Evolutionary conservation across 2,888 invertebrate genomes (phyloP), one percentile per base, ranked within the genome.

Genomic region (Apamea anceps): DNA sequence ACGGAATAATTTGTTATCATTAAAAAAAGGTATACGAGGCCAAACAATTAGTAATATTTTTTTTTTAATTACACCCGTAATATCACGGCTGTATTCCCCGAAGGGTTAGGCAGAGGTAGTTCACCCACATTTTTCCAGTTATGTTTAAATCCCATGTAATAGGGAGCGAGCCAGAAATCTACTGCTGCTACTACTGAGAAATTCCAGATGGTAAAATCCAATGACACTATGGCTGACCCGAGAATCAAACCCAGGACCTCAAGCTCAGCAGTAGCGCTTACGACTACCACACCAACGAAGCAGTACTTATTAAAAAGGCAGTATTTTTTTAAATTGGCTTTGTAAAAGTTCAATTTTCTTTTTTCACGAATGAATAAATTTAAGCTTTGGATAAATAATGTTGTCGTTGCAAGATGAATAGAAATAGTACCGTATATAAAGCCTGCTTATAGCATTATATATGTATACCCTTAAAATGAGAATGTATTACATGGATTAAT

Each of bases 401-500:
- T 25, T 57, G 25, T 8, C 10, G 1, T 37, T 54, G 5, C 7
- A 32, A 12, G 18, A n/a, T n/a, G 42, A 12, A 57, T 13, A 54
- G 18, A 82, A 60, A 80, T 32, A 4, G 3, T 32, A 51, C 18
- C 21, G 2, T 45, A 1, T 32, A 28, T 54, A 21, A 2, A 77
- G 28, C 48, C 5, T 37, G 45, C 1, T 37, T 60, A 42, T 37
- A 75, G 18, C 54, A n/a, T 28, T 77, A 45, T 37, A 10, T 1
- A 42, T n/a, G n/a, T n/a, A 37, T 7, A 42, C 72, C 21, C 21
- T 54, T 28, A 18, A 80, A 73, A 66, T 57, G 45, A 25, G 28
- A 45, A 66, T 28, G n/a, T 21, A 54, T 71, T 85, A 80, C 73
- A 72, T 28, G 32, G 73, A 85, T 85, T 65, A 65, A 82, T 84